phyloP scores from a whole-genome alignment of 2,797 vertebrate species.

The Crenuchus spilurus region DNA sequence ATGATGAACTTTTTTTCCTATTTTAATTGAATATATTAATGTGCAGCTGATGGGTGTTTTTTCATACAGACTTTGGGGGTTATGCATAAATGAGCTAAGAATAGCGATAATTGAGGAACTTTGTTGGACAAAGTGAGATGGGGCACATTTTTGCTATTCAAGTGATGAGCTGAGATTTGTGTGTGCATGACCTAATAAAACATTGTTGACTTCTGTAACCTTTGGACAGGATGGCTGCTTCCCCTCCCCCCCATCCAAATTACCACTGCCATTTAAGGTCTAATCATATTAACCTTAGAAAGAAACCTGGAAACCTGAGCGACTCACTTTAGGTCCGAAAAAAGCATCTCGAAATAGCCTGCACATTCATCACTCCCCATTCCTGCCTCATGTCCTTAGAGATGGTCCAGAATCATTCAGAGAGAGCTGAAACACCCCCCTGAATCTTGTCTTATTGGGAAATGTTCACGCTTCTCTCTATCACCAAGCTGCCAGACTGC shows the following conservation, averaged over 20 bases:
- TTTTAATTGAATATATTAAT: conserved; percentile 62
- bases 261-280: conserved; percentile 33
- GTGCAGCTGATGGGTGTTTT: conserved; percentile 25
- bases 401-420: conserved; percentile 30
- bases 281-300: conserved; percentile 49
- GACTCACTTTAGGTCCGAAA: conserved; percentile 10
- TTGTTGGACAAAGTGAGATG: conserved; percentile 2
- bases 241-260: conserved; percentile 2
- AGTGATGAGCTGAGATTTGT: conserved; percentile 15
- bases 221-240: neutral
- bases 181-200: conserved; percentile 17
- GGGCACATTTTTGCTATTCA: conserved; percentile 1
- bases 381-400: conserved; percentile 20
- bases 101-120: conserved; percentile 46
- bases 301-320: conserved; percentile 29
- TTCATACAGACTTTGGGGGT: conserved; percentile 43
- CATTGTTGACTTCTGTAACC: conserved; percentile 27
- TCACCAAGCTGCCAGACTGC: conserved; percentile 37
- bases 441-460: conserved; percentile 49
- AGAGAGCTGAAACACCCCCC: conserved; percentile 18
- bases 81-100: conserved; percentile 50
- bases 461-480: conserved; percentile 36
- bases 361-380: conserved; percentile 41
- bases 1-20: conserved; percentile 39
- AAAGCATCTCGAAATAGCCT: conserved; percentile 44